Evolutionary conservation across 2,888 invertebrate species (phyloP), one percentile per base, ranked within the genome.

Genomic region (Choristoneura rosaceana): DNA sequence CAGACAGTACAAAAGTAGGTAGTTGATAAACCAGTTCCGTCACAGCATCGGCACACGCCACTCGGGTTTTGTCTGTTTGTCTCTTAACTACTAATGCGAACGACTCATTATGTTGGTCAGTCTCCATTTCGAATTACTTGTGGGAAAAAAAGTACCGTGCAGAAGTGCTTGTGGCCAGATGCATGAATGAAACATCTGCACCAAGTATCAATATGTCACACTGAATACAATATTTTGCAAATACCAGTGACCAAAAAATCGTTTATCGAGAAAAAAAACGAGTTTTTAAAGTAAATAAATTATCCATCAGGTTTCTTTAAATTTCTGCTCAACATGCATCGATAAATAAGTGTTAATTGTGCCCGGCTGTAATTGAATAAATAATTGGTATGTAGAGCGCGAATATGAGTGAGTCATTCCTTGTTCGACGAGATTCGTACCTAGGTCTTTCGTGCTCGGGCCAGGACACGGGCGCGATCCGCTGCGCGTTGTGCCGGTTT

Each of bases 21-120:
- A 83, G 84, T 81, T 76, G 84, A 77, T 65, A 80, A 84, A 87
- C 88, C 84, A 74, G 87, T 87, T 84, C 74, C 45, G 73, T 76
- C 74, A 73, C 77, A 69, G 73, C 77, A 79, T 78, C 77, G 77
- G 78, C 78, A 78, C 75, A 78, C 76, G 78, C 77, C 71, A 67
- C 69, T 68, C 69, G 67, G 47, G 65, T 68, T 74, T 64, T 47
- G 62, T 74, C 61, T 70, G 64, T 61, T 70, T 70, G 55, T 55
- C 55, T 17, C 2, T 14, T 52, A n/a, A n/a, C n/a, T 17, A 17
- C 62, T 50, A 65, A 65, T 63, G 69, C 64, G 64, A 17, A 52
- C 41, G 58, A 55, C 62, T 71, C 58, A 71, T 71, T 71, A 71
- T 63, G 43, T 41, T 62, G 41, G 67, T 60, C 62, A 14, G 71